Conservation (phyloP, 2,113 vertebrate genomes). For the Lipotes vexillifer region DNA sequence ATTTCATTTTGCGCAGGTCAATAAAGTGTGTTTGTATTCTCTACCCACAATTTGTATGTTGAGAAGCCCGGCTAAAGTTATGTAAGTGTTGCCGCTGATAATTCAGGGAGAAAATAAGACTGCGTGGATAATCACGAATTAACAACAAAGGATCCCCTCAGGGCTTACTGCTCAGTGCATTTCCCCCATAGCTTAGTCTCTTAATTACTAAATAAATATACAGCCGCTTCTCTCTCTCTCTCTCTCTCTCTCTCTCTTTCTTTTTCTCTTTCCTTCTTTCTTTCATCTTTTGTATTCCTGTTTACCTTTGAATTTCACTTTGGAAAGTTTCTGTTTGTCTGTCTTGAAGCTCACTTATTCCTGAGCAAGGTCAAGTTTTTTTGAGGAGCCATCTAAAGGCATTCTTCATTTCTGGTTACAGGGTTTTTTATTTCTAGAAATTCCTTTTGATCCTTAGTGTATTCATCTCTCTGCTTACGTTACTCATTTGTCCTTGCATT, state of each 20-base stretch:
- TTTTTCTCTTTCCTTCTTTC: background rate
- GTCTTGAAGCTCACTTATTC: background rate
- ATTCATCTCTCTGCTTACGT: background rate
- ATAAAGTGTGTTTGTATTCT: background rate
- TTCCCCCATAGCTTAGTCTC: background rate
- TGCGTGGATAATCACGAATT: background rate
- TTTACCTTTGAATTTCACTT: background rate
- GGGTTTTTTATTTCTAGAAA: background rate
- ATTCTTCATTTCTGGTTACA: background rate
- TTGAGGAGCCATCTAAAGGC: background rate
- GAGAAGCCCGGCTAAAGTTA: background rate
- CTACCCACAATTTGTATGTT: background rate
- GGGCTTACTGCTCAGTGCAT: background rate
- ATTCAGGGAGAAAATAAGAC: background rate
- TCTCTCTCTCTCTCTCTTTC: background rate
- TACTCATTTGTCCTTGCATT: background rate
- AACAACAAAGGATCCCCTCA: background rate
- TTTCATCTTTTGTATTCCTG: background rate
- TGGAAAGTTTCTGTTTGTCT: background rate
- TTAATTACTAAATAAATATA: background rate
- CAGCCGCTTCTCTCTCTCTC: background rate
- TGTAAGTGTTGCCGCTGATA: background rate
- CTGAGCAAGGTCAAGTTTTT: background rate
- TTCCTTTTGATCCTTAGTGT: background rate
- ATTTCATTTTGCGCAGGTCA: background rate